Evolutionary conservation across 1,140 invertebrate genomes (phyloP), one percentile per base, ranked within the genome.

Genomic region (Cotesia glomerata): DNA sequence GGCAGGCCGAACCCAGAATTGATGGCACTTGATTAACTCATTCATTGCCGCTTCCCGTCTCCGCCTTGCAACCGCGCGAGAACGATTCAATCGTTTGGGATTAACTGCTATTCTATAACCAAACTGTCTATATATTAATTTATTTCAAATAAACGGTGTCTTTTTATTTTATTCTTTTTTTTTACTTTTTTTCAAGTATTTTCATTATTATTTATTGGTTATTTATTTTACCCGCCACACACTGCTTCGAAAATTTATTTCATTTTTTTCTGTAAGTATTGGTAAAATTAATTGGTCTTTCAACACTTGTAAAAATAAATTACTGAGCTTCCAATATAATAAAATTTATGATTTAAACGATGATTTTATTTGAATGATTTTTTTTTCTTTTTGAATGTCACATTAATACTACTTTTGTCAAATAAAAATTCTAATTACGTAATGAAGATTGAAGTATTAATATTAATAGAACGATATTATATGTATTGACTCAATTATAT

Each of bases 1-100:
- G 58, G 13, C 16, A 62, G 18, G 34, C 35, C 58, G 54, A 69
- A 32, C n/a, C 49, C 51, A 32, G 39, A 58, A 63, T 71, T 71
- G 69, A 71, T 61, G 69, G 32, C 36, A 54, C 45, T 71, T 71
- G 69, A 71, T 71, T 71, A 71, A 63, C 59, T 58, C 69, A 71
- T 71, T 71, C 59, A 71, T 63, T 71, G 69, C 16, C 36, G 14
- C n/a, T 54, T 34, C 14, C 34, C 56, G 58, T 70, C 45, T 36
- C 65, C 49, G 58, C 69, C 58, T 58, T 62, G 16, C 49, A 45
- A 13, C 39, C 58, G 18, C 56, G 59, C 18, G 54, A 45, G 39
- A 18, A 62, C 58, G 69, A 70, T 34, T 70, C 58, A 70, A 70
- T 70, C 69, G 56, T 70, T 26, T 34, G 56, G 58, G 56, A 45